A percentile compares a stretch with the other conserved stretches of the same genome.
Evolutionary conservation across 1,140 invertebrate genomes (phyloP).

Genomic region (Drosophila sp.): DNA sequence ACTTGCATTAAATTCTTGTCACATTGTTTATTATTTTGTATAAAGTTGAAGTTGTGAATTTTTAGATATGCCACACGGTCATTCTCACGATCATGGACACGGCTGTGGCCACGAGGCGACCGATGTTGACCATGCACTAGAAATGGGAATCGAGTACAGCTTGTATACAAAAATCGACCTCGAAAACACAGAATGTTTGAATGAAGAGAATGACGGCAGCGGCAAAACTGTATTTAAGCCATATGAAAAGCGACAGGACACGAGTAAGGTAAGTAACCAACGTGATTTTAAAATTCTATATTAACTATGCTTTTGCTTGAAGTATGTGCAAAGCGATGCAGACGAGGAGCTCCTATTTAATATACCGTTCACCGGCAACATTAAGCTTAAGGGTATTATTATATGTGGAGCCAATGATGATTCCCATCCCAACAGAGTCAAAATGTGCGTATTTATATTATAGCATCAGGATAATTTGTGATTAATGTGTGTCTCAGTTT

Average conservation of each 20-base stretch:
- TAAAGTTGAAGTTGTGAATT: slow-evolving; percentile 26
- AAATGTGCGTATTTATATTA: slow-evolving; percentile 89
- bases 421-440: slow-evolving; percentile 92
- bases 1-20: slow-evolving; percentile 46
- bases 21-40: slow-evolving; percentile 41
- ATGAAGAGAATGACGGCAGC: slow-evolving; percentile 93
- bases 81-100: slow-evolving; percentile 73
- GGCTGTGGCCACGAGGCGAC: slow-evolving; percentile 76
- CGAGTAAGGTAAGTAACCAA: slow-evolving; percentile 57
- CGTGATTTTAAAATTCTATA: not conserved
- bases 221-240: slow-evolving; percentile 96
- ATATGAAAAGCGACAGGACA: slow-evolving; percentile 94
- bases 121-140: slow-evolving; percentile 87
- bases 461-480: too few species aligned
- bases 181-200: slow-evolving; percentile 95
- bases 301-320: slow-evolving; percentile 52
- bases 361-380: slow-evolving; percentile 97
- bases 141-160: slow-evolving; percentile 94
- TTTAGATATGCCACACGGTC: slow-evolving; percentile 76
- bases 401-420: slow-evolving; percentile 94
- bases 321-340: slow-evolving; percentile 97
- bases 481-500: slow-evolving; percentile 87
- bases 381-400: slow-evolving; percentile 97
- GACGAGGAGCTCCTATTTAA: slow-evolving; percentile 98
- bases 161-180: slow-evolving; percentile 95